Conservation (phyloP, 2,888 invertebrate species). For the Cordilura impudica region DNA sequence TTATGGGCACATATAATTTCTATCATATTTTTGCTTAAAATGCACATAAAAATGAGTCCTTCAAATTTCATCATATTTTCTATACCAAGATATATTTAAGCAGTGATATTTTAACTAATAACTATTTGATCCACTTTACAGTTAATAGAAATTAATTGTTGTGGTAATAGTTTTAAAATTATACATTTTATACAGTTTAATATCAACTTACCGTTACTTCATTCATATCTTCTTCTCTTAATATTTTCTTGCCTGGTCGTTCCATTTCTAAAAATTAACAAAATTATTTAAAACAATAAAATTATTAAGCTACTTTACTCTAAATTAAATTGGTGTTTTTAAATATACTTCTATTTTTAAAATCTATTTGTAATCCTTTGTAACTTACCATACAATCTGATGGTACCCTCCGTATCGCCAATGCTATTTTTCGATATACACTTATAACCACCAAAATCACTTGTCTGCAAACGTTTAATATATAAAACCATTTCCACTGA, state of each 20-base stretch:
- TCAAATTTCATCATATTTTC: no score
- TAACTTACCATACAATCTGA: conserved; percentile 90
- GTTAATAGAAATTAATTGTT: no score
- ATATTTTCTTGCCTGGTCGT: conserved; percentile 76
- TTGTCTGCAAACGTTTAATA: conserved; percentile 85
- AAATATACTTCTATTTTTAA: no score
- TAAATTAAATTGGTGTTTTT: not conserved
- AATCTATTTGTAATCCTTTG: not conserved
- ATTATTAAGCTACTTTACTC: not conserved
- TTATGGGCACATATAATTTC: no score
- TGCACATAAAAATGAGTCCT: no score
- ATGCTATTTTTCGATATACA: conserved; percentile 96
- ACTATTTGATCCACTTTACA: no score
- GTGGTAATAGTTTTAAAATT: no score
- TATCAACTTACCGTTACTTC: conserved; percentile 76
- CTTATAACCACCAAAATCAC: conserved; percentile 91
- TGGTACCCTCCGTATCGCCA: conserved; percentile 93
- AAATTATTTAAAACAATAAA: not conserved
- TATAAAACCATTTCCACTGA: conserved; percentile 90
- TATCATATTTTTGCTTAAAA: no score
- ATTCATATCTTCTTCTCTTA: conserved; percentile 78
- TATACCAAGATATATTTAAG: no score
- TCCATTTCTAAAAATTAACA: conserved; percentile 73
- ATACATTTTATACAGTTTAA: no score
- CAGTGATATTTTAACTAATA: no score